Base-by-base conservation (phyloP, 2,888 invertebrate species). In the Balanococcus diminutus region DNA sequence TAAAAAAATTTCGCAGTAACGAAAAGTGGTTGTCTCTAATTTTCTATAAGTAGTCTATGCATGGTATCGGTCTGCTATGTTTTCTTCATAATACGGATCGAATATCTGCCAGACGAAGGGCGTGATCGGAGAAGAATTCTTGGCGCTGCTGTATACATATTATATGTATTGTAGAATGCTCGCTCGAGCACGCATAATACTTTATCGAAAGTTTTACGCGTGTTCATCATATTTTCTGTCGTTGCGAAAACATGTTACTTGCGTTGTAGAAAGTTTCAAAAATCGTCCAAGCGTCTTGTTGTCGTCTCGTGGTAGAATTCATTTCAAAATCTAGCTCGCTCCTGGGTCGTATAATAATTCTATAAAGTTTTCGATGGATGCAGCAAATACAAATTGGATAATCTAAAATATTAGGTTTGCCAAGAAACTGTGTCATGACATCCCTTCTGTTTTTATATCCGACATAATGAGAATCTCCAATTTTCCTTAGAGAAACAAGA, bases 121-220 rank as follows among this genome's bases (percentile, higher is more conserved):
- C n/a, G n/a, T n/a, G n/a, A n/a, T n/a, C n/a, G 51, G 51, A 19
- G 51, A 51, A 51, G 51, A 51, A 19, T 51, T 51, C 51, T 51
- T 67, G 61, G 61, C 61, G 25, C 61, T 67, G 8, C 8, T 36
- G 36, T 46, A 67, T 25, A 67, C 61, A 51, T 19, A 51, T 19
- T 42, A 42, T 14, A 51, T 51, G 4, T 51, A 28, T n/a, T n/a
- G n/a, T 67, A 67, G 61, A 67, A 67, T n/a, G 51, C n/a, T 67
- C 61, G 25, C 28, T 25, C 25, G n/a, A 67, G 61, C 61, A 67
- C 61, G 61, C 61, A 67, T 67, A 28, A 67, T 67, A 67, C 11
- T 67, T 67, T 67, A 67, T 67, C 25, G 25, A 25, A 67, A 67
- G 61, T 67, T 67, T 67, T 67, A 67, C 61, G 61, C 61, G 61